These are phyloP conservation scores for Epistrophe grossulariae DNA, from an alignment of 2,888 invertebrate genomes.

Conservation along the genomic window DNA sequence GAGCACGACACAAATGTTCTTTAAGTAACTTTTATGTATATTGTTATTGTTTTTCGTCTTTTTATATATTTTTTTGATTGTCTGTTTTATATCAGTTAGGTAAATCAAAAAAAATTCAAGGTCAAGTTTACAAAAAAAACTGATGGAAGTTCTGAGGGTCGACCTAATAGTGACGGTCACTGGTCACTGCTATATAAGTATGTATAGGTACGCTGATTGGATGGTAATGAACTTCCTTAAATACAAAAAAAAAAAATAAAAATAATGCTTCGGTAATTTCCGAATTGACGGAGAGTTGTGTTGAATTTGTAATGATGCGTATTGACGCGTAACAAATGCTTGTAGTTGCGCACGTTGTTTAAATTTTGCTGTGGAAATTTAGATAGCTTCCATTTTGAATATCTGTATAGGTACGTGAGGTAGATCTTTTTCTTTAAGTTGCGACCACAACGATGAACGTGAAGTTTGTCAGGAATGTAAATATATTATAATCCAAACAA, in stretches of 20 bases:
- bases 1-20: conserved; percentile 25
- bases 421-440: conserved; percentile 7
- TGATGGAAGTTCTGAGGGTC: conserved; percentile 61
- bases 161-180: conserved; percentile 44
- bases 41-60: background rate
- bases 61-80: conserved; percentile 16
- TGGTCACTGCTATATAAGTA: conserved; percentile 4
- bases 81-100: conserved; percentile 7
- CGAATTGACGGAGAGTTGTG: conserved; percentile 27
- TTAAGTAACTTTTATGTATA: too few species aligned
- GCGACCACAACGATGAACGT: conserved; percentile 10
- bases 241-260: conserved; percentile 18
- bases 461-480: conserved; percentile 21
- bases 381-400: conserved; percentile 32
- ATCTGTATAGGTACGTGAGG: conserved; percentile 41
- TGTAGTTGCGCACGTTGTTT: conserved; percentile 37
- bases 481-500: background rate
- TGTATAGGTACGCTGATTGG: conserved; percentile 2
- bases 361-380: background rate
- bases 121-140: conserved; percentile 36
- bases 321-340: conserved; percentile 47
- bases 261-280: conserved; percentile 29
- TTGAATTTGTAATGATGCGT: conserved; percentile 41
- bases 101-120: conserved; percentile 25
- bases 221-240: conserved; percentile 60